Base-by-base conservation (phyloP, 2,797 vertebrate genomes). In the Antennarius maculatus region DNA sequence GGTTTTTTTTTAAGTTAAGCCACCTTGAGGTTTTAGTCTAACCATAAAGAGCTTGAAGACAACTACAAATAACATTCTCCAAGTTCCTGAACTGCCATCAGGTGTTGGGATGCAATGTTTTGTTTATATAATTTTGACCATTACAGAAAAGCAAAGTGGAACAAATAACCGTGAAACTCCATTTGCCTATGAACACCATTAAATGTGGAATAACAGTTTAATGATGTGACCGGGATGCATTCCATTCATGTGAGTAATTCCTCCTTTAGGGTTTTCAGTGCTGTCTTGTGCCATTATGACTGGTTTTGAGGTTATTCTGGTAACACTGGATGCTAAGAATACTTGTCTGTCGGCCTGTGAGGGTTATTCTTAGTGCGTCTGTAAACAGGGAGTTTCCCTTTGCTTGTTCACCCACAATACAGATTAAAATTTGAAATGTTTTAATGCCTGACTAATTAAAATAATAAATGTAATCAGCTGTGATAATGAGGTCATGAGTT, bases 321-420 rank as follows among this genome's bases (percentile, higher is more conserved):
- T 11, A 63, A 50, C 70, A 12, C 12, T 0, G 2, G 29, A 42
- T 0, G 41, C 65, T 77, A 78, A 69, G 48, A 75, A 76, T 81
- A 85, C 2, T 2, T 3, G 10, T 31, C 10, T 27, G 43, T 74
- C 59, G 39, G 69, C 59, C 55, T 46, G 5, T 47, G 43, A 16
- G 27, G 18, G 31, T 68, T 74, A 80, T 72, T 84, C 8, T 74
- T 55, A 54, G 43, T 2, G n/a, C 0, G 6, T 55, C 51, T 80
- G 54, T 51, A 47, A 66, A 18, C 7, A 56, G 46, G 12, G 72
- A 57, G 80, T 77, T 72, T 87, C 75, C 80, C 65, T 34, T 17
- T 15, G 55, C 13, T 14, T 70, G 17, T 18, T 52, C 28, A 58
- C 37, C 48, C 0, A 2, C 10, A 42, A 9, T 10, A 14, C 14